Conservation (phyloP, 1,140 invertebrate genomes). For the Cyphomyrmex costatus region DNA sequence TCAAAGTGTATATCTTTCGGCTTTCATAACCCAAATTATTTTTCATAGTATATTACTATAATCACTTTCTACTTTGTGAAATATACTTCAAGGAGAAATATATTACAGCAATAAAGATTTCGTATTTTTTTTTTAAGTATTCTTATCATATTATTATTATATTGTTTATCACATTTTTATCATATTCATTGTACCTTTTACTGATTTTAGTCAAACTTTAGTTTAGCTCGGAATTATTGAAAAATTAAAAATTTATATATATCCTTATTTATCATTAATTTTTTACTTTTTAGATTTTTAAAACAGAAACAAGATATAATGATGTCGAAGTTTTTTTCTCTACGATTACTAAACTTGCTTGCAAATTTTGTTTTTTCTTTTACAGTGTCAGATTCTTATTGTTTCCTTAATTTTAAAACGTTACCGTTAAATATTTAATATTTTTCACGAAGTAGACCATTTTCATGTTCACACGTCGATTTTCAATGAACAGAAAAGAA, state of each 20-base stretch:
- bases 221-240: background rate
- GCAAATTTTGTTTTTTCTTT: background rate
- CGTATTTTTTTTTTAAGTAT: background rate
- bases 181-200: background rate
- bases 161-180: background rate
- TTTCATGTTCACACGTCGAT: constrained; percentile 13
- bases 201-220: background rate
- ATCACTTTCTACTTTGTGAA: background rate
- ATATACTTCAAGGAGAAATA: background rate
- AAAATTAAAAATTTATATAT: constrained; percentile 13
- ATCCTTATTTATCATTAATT: background rate
- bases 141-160: background rate
- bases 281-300: background rate
- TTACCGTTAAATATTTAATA: background rate
- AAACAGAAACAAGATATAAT: background rate
- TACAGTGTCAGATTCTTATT: background rate
- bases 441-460: constrained; percentile 8
- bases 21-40: background rate
- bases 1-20: background rate
- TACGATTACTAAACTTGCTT: background rate
- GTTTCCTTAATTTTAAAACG: background rate
- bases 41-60: background rate
- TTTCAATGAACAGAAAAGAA: constrained; percentile 52
- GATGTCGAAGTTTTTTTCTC: background rate
- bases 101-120: constrained; percentile 2